These are phyloP conservation scores for Rotaria macrura DNA, from an alignment of 2,888 invertebrate genomes.

Conservation along the genomic window DNA sequence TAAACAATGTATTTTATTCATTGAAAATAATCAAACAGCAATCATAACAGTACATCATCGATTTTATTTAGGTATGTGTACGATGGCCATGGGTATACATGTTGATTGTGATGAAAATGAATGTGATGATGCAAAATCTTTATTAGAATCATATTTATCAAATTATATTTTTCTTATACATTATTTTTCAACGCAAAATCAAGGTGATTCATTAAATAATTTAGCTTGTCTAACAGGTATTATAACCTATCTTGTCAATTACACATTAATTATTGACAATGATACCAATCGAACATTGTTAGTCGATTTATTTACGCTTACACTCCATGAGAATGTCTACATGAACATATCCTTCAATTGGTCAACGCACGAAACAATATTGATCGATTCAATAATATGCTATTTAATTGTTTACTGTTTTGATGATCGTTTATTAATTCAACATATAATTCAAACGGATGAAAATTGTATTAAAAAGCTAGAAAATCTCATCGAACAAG, in stretches of 20 bases:
- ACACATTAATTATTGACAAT: not conserved
- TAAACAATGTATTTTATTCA: not conserved
- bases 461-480: not conserved
- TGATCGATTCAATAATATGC: not conserved
- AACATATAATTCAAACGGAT: not conserved
- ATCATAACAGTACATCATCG: not conserved
- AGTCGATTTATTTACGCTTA: not conserved
- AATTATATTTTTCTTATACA: not conserved
- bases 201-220: not conserved
- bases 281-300: not conserved
- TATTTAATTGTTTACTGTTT: not conserved
- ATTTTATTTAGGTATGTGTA: conserved; percentile 7
- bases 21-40: not conserved
- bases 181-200: not conserved
- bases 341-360: not conserved
- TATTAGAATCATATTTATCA: not conserved
- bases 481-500: not conserved
- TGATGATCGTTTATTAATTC: not conserved
- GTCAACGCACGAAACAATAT: not conserved
- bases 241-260: not conserved
- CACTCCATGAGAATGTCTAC: not conserved
- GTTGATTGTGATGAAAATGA: not conserved
- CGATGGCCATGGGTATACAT: not conserved
- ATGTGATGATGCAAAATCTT: not conserved
- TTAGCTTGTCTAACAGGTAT: not conserved